Evolutionary conservation across 2,113 vertebrate species (phyloP), one percentile per base, ranked within the genome.

Genomic region (Stomatorhinus ivindoensis): DNA sequence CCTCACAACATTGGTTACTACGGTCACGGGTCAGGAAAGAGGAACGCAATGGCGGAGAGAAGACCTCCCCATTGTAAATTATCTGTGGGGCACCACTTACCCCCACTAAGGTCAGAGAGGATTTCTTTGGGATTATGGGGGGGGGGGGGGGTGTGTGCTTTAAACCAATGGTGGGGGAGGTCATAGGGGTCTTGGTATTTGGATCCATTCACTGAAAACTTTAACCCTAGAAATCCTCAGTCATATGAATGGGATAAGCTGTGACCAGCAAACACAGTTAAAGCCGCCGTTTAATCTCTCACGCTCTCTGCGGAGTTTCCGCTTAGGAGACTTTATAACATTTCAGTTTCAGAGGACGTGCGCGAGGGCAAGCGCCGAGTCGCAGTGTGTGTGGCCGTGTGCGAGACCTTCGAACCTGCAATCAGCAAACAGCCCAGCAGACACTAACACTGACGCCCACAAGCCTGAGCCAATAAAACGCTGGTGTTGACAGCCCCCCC

Each of bases 331-430:
- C 5, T 80, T 39, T 80, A 42, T 80, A 80, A 80, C 73, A 39
- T 80, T 69, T 69, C 61, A 1, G 3, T 69, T 31, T 69, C 61
- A 13, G 24, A 27, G n/a, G 61, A 65, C 27, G 13, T 17, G 27
- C 17, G 35, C 13, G 3, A 80, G 69, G 15, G 69, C 69, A 11
- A 6, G 31, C 69, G 1, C 35, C 0, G 4, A 39, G 4, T 47
- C 51, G 87, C 15, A 35, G 53, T 31, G 44, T 82, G 61, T 27
- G 42, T 89, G 91, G 89, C 89, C 88, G 55, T 90, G 84, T 91
- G 80, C 89, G 87, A 93, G 93, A 91, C 94, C 95, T 95, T 95
- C 95, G 94, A 95, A 95, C 94, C 92, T 90, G 91, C 90, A 93
- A 92, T 94, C 94, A 95, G 92, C n/a, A 87, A 94, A 95, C 95